phyloP scores from a whole-genome alignment of 2,113 vertebrate species.

The Callocephalon fimbriatum region DNA sequence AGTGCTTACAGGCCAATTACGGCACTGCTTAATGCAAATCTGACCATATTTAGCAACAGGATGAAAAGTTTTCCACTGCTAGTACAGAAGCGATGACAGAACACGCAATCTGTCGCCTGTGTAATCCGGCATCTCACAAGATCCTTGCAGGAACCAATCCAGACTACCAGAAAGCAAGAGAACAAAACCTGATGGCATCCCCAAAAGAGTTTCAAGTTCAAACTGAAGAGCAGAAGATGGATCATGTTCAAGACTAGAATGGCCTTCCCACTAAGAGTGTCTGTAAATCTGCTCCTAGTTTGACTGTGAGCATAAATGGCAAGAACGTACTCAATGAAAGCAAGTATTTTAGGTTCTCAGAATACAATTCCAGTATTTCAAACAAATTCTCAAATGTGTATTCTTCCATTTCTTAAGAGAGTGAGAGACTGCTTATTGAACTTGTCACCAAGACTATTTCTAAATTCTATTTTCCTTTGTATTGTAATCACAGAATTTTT shows the following conservation, averaged over 20 bases:
- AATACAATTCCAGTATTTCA: not conserved
- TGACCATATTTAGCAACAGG: not conserved
- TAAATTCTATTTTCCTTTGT: not conserved
- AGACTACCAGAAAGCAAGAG: not conserved
- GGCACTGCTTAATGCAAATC: not conserved
- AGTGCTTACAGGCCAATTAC: not conserved
- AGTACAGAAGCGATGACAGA: not conserved
- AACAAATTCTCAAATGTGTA: not conserved
- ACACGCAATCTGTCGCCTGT: not conserved
- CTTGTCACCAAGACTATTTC: not conserved
- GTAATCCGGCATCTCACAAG: not conserved
- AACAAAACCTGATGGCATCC: not conserved
- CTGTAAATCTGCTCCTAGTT: not conserved
- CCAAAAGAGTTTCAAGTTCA: not conserved
- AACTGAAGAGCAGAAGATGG: not conserved
- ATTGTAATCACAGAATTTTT: not conserved
- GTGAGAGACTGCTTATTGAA: not conserved
- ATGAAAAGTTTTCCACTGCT: not conserved
- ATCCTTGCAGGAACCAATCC: not conserved
- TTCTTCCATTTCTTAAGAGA: not conserved
- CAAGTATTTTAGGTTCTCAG: not conserved
- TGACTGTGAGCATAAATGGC: not conserved
- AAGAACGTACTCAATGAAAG: accelerated
- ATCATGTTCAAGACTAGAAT: not conserved
- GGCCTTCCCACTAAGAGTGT: not conserved